Base-by-base conservation (phyloP, 37 sponge, comb jelly and placozoan genomes). In the Tethya wilhelma region DNA sequence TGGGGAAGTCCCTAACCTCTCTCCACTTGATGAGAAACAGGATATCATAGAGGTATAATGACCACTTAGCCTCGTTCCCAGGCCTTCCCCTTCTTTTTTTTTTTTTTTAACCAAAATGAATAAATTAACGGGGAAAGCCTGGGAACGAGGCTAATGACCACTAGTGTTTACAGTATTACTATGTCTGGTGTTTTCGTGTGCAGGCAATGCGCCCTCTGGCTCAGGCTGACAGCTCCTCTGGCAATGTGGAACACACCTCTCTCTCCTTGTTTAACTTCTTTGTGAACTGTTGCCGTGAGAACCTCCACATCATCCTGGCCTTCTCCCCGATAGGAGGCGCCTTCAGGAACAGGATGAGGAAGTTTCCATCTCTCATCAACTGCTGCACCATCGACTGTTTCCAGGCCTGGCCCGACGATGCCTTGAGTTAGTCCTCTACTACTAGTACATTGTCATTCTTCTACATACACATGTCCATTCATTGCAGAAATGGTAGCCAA, bases 311-410 rank as follows among this genome's bases (percentile, higher is more conserved):
- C 67, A 92, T 96, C 25, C 82, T 98, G 2, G 96, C 97, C 55
- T 92, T 98, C 90, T 94, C 95, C 44, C 99, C 99, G 59, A 98
- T 98, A 20, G 99, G 99, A 29, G 95, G 94, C 65, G 93, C 99
- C 46, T 98, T 98, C 85, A 67, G 99, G 36, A 94, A 86, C 70
- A 71, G 99, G 14, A 67, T 98, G 59, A 79, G 99, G 42, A 90
- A 94, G 79, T 98, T 96, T 77, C 99, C 99, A 0, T 98, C 99
- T n/a, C 94, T 98, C 78, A 98, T 98, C 77, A 98, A 98, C 82
- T 98, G 99, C 79, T 98, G 99, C 65, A 98, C 96, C 42, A 98
- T 98, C 23, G 99, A 98, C 86, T 98, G 99, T 96, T 98, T 96
- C 81, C 91, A 90, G 83, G 97, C 93, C 30, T 96, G 97, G 97